Evolutionary conservation across 2,113 vertebrate species (phyloP), one percentile per base, ranked within the genome.

Genomic region (Ptychochromis oligacanthus): DNA sequence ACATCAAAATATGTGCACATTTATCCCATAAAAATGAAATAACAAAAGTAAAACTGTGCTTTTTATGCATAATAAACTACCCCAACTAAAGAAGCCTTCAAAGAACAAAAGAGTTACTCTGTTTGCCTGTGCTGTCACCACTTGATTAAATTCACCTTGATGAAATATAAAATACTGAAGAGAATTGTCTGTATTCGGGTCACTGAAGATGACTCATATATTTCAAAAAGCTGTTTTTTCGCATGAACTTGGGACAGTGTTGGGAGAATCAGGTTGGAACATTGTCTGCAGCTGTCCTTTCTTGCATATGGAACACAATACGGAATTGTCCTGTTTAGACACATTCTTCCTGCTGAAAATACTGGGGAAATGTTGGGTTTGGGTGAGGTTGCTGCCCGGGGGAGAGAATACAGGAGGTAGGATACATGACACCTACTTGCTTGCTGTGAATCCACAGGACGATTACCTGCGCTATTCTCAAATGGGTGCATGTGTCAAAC

Each of bases 121-220:
- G 15, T 67, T 67, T 67, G 7, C 22, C 15, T 67, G 22, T 46
- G 40, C 22, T 67, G 64, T 36, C 40, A 46, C 64, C 22, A 0
- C 64, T 67, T 46, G 14, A 67, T 67, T 17, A 26, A 46, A 67
- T 67, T 67, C 64, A 67, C 40, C 64, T 67, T 67, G 64, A 67
- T 67, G 15, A 67, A 67, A 67, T 46, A 67, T 67, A 67, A 67
- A 67, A 46, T 46, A 4, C 64, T 46, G 22, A 46, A 67, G 40
- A 67, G 64, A 46, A 67, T 26, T 67, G 62, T 65, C 22, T 65
- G 62, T 65, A 65, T 65, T 43, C 38, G 43, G 62, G 62, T 65
- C 62, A 65, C 38, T 65, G 62, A 38, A 43, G 38, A 65, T 17
- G 38, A 65, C 62, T 65, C 62, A 4, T 4, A 46, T 67, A 67